Percentiles rank a stretch among this genome's conserved stretches.
Conservation (phyloP, 1,140 invertebrate genomes). For the Vollenhovia emeryi region DNA sequence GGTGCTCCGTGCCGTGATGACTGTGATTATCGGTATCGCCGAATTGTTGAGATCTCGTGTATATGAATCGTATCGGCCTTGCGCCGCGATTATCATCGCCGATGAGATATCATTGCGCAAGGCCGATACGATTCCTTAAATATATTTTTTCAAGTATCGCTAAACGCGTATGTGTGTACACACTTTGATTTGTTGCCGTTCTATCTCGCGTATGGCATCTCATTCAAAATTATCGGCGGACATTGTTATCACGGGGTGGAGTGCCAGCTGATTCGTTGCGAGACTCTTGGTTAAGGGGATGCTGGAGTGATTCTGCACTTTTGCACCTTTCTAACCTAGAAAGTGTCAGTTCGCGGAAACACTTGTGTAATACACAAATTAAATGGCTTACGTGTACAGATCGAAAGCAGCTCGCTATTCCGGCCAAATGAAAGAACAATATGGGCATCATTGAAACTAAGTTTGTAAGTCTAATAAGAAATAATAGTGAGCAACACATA, state of each 20-base stretch:
- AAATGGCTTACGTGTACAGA: no score
- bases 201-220: not conserved
- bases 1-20: not conserved
- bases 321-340: no score
- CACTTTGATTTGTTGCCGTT: not conserved
- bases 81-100: not conserved
- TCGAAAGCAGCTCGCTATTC: no score
- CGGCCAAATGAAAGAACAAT: no score
- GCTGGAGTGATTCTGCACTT: no score
- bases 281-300: not conserved
- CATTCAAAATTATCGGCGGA: not conserved
- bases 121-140: not conserved
- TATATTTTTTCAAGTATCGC: not conserved
- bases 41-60: not conserved
- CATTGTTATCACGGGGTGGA: constrained; percentile 18
- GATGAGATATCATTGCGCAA: constrained; percentile 3
- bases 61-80: no score
- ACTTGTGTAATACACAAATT: no score
- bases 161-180: no score
- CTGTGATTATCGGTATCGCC: not conserved
- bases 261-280: not conserved
- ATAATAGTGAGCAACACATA: no score
- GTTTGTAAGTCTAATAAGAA: no score
- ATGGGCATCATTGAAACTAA: no score
- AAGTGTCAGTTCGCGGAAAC: no score